These are phyloP conservation scores for Hystrix brachyura DNA, from an alignment of 2,113 vertebrate species.

Conservation along the genomic window DNA sequence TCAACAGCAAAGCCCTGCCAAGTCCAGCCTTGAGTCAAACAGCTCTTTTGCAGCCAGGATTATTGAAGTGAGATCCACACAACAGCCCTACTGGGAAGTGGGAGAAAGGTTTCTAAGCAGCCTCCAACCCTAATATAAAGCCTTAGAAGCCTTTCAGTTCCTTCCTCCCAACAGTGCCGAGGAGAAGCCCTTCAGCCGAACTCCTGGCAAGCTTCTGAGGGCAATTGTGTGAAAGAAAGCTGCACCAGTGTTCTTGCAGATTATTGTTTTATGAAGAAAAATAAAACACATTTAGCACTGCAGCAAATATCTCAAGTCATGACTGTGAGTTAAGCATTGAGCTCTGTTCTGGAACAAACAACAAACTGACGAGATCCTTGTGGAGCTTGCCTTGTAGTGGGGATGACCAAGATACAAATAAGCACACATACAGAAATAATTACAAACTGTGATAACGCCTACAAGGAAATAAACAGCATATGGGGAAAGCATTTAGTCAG, in stretches of 20 bases:
- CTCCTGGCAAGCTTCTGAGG: neutral
- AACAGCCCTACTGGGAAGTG: neutral
- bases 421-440: neutral
- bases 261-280: slow-evolving; percentile 44
- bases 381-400: neutral
- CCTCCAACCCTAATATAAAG: neutral
- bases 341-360: neutral
- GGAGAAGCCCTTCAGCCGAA: neutral
- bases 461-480: neutral
- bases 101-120: neutral
- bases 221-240: neutral
- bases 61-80: neutral
- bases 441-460: neutral
- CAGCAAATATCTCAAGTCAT: slow-evolving; percentile 36
- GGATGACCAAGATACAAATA: neutral
- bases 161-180: neutral
- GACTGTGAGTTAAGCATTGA: neutral
- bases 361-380: neutral
- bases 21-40: neutral
- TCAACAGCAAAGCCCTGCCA: neutral
- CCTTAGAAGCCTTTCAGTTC: neutral
- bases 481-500: neutral
- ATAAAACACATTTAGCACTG: neutral
- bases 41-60: neutral
- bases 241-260: neutral